These are phyloP conservation scores for Hetaerina americana DNA, from an alignment of 1,140 invertebrate genomes.

Conservation along the genomic window DNA sequence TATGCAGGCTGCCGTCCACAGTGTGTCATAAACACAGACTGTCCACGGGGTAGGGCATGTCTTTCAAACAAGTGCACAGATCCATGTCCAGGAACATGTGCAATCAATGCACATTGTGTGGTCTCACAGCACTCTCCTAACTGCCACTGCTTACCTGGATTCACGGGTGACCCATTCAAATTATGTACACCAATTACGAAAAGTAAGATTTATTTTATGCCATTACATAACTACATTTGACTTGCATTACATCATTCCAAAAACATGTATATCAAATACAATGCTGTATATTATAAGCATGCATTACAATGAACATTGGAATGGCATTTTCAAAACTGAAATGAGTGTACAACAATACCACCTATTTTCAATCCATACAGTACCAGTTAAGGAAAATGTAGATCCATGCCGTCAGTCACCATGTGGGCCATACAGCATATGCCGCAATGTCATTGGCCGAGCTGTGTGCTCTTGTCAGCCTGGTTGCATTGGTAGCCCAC, in stretches of 20 bases:
- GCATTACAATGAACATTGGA: background rate
- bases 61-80: conserved; percentile 33
- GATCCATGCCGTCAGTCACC: conserved; percentile 49
- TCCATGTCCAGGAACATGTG: conserved; percentile 37
- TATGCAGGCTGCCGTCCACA: conserved; percentile 34
- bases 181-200: conserved; percentile 28
- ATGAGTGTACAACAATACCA: no score
- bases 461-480: conserved; percentile 55
- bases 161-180: conserved; percentile 38
- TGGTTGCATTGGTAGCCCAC: conserved; percentile 57
- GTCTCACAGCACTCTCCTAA: conserved; percentile 38
- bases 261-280: background rate
- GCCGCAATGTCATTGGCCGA: conserved; percentile 46
- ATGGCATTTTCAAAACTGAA: background rate
- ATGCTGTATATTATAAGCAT: background rate
- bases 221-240: background rate
- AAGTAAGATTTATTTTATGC: conserved; percentile 11
- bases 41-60: conserved; percentile 30
- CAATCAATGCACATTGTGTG: conserved; percentile 37
- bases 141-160: conserved; percentile 41
- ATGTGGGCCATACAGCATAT: conserved; percentile 60
- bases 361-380: conserved; percentile 7
- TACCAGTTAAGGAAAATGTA: conserved; percentile 5
- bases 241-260: background rate
- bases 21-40: conserved; percentile 35